Evolutionary conservation across 2,797 vertebrate genomes (phyloP).

Genomic region (Pampus argenteus): DNA sequence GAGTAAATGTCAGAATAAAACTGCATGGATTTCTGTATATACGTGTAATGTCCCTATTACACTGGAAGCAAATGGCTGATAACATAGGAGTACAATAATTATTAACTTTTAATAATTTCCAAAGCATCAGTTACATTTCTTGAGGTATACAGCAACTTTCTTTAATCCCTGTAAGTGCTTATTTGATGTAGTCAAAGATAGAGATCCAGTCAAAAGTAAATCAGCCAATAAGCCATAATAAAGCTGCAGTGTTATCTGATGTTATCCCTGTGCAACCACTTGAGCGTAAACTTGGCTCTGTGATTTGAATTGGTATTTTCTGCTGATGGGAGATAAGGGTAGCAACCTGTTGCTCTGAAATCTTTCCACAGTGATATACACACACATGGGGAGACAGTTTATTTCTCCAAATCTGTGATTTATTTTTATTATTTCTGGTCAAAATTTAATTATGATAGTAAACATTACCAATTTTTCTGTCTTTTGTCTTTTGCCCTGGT

Average conservation of each 20-base stretch:
- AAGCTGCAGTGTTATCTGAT: conserved; percentile 61
- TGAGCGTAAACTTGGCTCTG: conserved; percentile 72
- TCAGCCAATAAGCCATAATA: conserved; percentile 64
- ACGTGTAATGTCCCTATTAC: neutral
- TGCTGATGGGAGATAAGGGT: conserved; percentile 73
- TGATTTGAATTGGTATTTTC: conserved; percentile 76
- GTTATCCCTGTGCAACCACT: conserved; percentile 67
- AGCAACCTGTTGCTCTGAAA: conserved; percentile 54
- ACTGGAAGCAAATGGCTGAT: conserved; percentile 5
- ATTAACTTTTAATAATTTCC: conserved; percentile 17
- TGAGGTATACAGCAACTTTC: conserved; percentile 35
- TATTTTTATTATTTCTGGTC: too few relatives aligned
- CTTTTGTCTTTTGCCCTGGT: neutral
- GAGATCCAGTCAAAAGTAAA: conserved; percentile 51
- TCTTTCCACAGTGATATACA: conserved; percentile 3
- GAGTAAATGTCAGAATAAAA: neutral
- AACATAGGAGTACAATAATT: conserved; percentile 10
- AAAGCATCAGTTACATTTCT: conserved; percentile 26
- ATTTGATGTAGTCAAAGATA: conserved; percentile 62
- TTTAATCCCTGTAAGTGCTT: conserved; percentile 47
- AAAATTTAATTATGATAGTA: neutral
- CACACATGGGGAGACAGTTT: neutral
- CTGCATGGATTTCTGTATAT: neutral
- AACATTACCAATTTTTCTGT: neutral
- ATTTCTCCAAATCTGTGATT: neutral